These are phyloP conservation scores for Lampris incognitus DNA, from an alignment of 2,113 vertebrate species.

Conservation along the genomic window DNA sequence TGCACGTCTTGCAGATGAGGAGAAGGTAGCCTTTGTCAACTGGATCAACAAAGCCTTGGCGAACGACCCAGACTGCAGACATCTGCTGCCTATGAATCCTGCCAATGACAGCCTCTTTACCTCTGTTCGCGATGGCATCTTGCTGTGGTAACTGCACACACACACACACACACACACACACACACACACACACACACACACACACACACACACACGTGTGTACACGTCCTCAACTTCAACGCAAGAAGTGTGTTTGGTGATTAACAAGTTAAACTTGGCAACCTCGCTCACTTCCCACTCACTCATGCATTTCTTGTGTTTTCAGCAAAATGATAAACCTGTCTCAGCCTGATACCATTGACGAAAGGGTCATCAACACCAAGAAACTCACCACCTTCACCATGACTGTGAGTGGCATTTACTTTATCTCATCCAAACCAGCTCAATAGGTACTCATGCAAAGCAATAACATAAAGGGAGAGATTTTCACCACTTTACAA, in stretches of 20 bases:
- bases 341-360: constrained; percentile 95
- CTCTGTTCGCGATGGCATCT: constrained; percentile 92
- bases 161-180: background rate
- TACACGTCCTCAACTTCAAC: too few species aligned
- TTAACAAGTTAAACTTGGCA: too few species aligned
- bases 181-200: background rate
- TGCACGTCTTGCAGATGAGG: constrained; percentile 88
- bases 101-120: constrained; percentile 89
- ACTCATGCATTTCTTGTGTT: constrained; percentile 45
- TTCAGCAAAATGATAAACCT: constrained; percentile 98
- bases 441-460: too few species aligned
- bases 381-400: constrained; percentile 94
- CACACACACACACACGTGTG: background rate
- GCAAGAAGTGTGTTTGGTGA: too few species aligned
- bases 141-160: constrained; percentile 87
- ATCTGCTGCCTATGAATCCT: constrained; percentile 93
- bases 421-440: background rate
- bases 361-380: constrained; percentile 97
- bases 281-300: background rate
- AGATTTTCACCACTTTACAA: too few species aligned
- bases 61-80: constrained; percentile 91
- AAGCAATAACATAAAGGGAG: too few species aligned
- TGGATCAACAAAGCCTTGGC: constrained; percentile 97
- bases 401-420: constrained; percentile 86
- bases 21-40: constrained; percentile 97